Evolutionary conservation across 1,140 invertebrate species (phyloP), one percentile per base, ranked within the genome.

Genomic region (Medauroidea extradentata): DNA sequence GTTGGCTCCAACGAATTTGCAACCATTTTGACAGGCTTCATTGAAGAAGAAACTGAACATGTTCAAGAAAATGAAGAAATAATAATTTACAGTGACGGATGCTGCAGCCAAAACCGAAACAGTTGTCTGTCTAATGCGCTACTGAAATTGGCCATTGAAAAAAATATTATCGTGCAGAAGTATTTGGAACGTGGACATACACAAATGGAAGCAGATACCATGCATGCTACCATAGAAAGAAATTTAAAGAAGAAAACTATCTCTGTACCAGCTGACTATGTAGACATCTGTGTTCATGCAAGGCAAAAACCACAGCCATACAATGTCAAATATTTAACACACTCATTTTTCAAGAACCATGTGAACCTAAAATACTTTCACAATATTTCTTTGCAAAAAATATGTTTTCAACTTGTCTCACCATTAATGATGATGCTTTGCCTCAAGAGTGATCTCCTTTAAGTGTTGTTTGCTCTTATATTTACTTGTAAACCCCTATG

Each of bases 191-290:
- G 63, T 29, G 74, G 75, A 7, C 75, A 77, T 54, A 76, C 72
- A 18, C 73, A 74, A 54, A 78, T 76, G 71, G 74, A 77, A 53
- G 67, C 66, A 52, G 74, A 78, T 59, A 67, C 65, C 8, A 67
- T 75, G 2, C 73, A 77, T 59, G 62, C 52, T 49, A 48, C 58
- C 11, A 69, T 71, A 13, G 64, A 62, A 39, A 56, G 16, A 46
- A 46, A 46, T 21, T 25, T 46, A 5, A 46, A 46, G 24, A 25
- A 25, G 44, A 19, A 46, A 25, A 25, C 18, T 11, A 46, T 46
- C 5, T 46, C 18, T 46, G 18, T 46, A 46, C 44, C 44, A 21
- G 24, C 44, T 19, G 44, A 46, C 13, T 46, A 21, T 46, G 24
- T 46, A 11, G 29, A 34, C 11, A 11, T 34, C 29, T 34, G 29